Evolutionary conservation across 2,888 invertebrate species (phyloP).

Genomic region (Ischnura elegans): DNA sequence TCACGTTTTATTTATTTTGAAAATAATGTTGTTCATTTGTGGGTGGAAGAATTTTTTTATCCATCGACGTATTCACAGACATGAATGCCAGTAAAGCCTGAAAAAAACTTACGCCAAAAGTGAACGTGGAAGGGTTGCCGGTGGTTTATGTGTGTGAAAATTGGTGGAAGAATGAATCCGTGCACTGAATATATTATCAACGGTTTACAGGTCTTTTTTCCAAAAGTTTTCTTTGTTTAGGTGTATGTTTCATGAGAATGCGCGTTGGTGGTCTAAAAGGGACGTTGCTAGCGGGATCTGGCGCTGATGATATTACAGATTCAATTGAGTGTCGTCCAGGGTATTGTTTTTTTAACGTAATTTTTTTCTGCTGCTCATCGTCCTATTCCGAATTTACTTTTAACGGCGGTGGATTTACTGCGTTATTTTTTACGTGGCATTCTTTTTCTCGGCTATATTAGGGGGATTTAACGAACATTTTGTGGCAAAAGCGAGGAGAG

Average conservation of each 20-base stretch:
- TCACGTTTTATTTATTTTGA: neutral
- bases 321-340: conserved; percentile 20
- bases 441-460: neutral
- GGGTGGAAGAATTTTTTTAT: neutral
- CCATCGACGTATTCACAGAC: neutral
- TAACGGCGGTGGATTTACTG: neutral
- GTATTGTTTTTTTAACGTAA: too few species aligned
- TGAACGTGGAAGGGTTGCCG: neutral
- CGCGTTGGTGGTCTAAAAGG: neutral
- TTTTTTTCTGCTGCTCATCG: neutral
- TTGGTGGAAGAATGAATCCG: neutral
- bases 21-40: neutral
- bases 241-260: neutral
- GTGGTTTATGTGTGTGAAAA: neutral
- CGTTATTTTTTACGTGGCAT: neutral
- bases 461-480: conserved; percentile 30
- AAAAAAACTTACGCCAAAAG: neutral
- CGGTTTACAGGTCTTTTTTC: neutral
- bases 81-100: neutral
- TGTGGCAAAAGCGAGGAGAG: conserved; percentile 13
- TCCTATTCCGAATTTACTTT: neutral
- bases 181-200: neutral
- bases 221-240: too few species aligned
- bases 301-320: neutral
- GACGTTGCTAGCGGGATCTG: neutral